Evolutionary conservation across 2,113 vertebrate species (phyloP).

Genomic region (Osmerus mordax): DNA sequence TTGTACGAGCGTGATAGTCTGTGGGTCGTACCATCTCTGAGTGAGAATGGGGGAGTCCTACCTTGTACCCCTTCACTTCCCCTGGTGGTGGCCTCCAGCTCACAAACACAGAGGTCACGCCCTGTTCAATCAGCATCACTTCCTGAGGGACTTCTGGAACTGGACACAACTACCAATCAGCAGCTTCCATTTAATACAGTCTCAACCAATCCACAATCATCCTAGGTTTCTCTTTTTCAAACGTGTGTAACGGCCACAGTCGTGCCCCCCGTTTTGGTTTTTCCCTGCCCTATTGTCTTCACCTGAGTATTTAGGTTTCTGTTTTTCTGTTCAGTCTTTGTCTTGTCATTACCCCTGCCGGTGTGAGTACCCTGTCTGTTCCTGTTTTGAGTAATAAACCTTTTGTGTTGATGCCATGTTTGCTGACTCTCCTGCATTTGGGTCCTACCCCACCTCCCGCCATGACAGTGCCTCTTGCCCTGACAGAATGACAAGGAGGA

Average conservation of each 20-base stretch:
- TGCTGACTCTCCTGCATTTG: too few species aligned
- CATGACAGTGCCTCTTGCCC: too few species aligned
- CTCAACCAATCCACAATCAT: not conserved
- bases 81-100: constrained; percentile 77
- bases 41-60: constrained; percentile 39
- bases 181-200: not conserved
- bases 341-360: not conserved
- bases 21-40: not conserved
- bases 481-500: too few species aligned
- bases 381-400: too few species aligned
- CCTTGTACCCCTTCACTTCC: constrained; percentile 78
- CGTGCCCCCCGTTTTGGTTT: too few species aligned
- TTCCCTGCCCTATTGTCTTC: too few species aligned
- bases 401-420: too few species aligned
- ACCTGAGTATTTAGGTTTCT: too few species aligned
- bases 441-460: too few species aligned
- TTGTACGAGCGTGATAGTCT: too few species aligned
- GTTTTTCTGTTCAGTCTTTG: not conserved
- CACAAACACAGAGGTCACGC: constrained; percentile 72
- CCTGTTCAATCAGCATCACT: constrained; percentile 72
- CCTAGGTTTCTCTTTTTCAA: not conserved
- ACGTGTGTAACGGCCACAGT: too few species aligned
- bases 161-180: constrained; percentile 59
- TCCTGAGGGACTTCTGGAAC: constrained; percentile 75
- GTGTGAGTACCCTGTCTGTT: too few species aligned